Evolutionary conservation across 2,888 invertebrate species (phyloP).

Genomic region (Anthophora plumipes): DNA sequence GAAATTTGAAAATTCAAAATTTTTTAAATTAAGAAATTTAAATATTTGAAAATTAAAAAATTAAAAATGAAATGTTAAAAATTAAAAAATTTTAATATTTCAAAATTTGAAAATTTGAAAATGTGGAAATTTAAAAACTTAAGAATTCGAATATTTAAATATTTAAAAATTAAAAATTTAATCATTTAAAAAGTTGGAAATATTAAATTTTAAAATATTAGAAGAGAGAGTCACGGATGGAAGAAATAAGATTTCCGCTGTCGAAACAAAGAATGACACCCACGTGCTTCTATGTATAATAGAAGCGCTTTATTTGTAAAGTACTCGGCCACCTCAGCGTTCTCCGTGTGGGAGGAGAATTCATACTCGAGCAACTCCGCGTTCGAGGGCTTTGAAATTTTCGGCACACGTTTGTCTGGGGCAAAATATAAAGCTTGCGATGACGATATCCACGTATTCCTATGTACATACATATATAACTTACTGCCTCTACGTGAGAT

Average conservation of each 20-base stretch:
- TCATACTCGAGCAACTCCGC: neutral
- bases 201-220: neutral
- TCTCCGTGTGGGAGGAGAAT: neutral
- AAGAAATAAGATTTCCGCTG: neutral
- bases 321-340: neutral
- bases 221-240: neutral
- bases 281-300: neutral
- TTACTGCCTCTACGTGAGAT: slow-evolving; percentile 49
- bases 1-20: no score
- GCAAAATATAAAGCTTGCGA: slow-evolving; percentile 41
- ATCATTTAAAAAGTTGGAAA: no score
- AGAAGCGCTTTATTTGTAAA: slow-evolving; percentile 16
- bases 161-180: neutral
- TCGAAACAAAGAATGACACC: no score
- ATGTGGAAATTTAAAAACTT: no score
- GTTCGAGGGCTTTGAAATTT: slow-evolving; percentile 29
- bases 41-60: no score
- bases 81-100: neutral
- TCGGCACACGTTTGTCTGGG: slow-evolving; percentile 39
- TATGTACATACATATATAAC: slow-evolving; percentile 43
- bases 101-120: no score
- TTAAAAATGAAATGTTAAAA: neutral
- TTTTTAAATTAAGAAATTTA: no score
- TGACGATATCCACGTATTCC: slow-evolving; percentile 38
- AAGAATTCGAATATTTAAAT: no score